Base-by-base conservation (phyloP, 2,113 vertebrate genomes). In the Dasypus novemcinctus region DNA sequence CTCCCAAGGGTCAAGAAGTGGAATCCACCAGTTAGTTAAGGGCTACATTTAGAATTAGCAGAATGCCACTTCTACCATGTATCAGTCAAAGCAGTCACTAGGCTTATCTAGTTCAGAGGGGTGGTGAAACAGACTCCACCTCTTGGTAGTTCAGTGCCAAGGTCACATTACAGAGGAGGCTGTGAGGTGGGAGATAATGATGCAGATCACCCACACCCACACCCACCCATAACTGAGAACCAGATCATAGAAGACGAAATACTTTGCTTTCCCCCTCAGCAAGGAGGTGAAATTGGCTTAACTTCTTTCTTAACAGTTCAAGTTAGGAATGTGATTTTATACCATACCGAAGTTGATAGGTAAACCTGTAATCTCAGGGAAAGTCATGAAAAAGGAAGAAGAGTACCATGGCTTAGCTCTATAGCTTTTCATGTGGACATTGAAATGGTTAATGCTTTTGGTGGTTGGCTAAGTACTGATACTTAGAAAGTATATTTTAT, bases 401-500 rank as follows among this genome's bases (percentile, higher is more conserved):
- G 66, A 29, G 4, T 23, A 46, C 83, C 25, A 78, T 27, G 61
- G 84, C 4, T 61, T 88, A 85, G 66, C 27, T 78, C 46, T 25
- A 1, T 82, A 74, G 0, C 38, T 84, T 93, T 95, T 90, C 31
- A 57, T 46, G 15, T 41, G 59, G 69, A 83, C 4, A 43, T 76
- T 64, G 11, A 84, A 21, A 38, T 61, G 63, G 38, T 3, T 80
- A 94, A 68, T 38, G 59, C 63, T 93, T 89, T 94, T 75, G 25
- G 13, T 82, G 46, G 66, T 75, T 90, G 57, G 38, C 41, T 61
- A 20, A 87, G 23, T 81, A n/a, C 14, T 88, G 12, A 61, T 90
- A 68, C 29, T 83, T 76, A 81, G 31, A 95, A 41, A 87, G 6
- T 72, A 2, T 81, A 76, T 90, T 90, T 94, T 83, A 13, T 87